Base-by-base conservation (phyloP, 2,113 vertebrate species). In the Craseonycteris thonglongyai region DNA sequence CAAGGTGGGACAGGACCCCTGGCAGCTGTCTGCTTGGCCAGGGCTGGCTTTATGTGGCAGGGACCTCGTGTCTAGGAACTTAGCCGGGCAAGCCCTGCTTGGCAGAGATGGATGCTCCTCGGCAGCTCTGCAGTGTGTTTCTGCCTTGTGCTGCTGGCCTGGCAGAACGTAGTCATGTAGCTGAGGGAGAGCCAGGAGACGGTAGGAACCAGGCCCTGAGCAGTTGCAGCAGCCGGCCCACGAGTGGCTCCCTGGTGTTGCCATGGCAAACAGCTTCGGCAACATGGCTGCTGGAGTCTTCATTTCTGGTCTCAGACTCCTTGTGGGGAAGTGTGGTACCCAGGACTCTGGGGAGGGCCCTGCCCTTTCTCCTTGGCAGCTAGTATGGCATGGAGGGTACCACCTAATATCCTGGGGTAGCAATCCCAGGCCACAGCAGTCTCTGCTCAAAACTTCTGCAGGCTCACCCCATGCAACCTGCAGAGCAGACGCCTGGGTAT, bases 111-210 rank as follows among this genome's bases (percentile, higher is more conserved):
- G 95, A 95, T 6, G 81, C 95, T 97, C 94, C 94, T 96, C 65
- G 83, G 98, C 97, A 97, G 98, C 95, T 88, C 97, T 22, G 93
- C 40, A 6, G 88, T 81, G 93, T 96, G 96, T 97, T 93, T 81
- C 92, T 96, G 90, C 97, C 98, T 97, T 93, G 91, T 97, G 97
- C 96, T 95, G 94, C 96, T 95, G 94, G 96, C 96, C 97, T 98
- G 98, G 97, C 97, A 97, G 97, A 96, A 66, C 92, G 54, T 35
- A 97, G 95, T 90, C 94, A 95, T 97, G 98, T 97, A 96, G 95
- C 95, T 54, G 95, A 96, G 92, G 74, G 90, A 96, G 96, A 93
- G 88, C 0, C 2, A 92, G 78, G 88, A 97, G 84, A 63, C 49
- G 90, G 89, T 83, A 92, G 93, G 54, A n/a, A 16, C 16, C 93